Conservation (phyloP, 2,888 invertebrate species). For the Pristionchus exspectatus region DNA sequence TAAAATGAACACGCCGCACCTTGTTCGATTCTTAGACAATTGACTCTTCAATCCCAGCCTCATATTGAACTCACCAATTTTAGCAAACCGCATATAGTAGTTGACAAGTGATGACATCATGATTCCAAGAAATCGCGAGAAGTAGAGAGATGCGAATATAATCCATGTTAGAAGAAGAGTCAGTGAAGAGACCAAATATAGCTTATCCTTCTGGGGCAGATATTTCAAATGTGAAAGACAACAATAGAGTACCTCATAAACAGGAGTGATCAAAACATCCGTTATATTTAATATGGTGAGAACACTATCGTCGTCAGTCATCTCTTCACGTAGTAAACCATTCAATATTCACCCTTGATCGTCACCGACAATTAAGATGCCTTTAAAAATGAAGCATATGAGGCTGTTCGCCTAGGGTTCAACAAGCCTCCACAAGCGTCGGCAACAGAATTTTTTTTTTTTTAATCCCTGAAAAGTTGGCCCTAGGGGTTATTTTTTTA, state of each 20-base stretch:
- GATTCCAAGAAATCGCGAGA: slow-evolving; percentile 68
- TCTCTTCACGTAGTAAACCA: not conserved
- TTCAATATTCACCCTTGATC: not conserved
- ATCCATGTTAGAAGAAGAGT: slow-evolving; percentile 69
- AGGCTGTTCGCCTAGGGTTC: too few relatives aligned
- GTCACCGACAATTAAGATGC: not conserved
- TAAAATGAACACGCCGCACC: too few relatives aligned
- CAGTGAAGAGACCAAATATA: slow-evolving; percentile 62
- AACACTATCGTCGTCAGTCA: not conserved
- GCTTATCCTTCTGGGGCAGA: slow-evolving; percentile 53
- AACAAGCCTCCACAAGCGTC: too few relatives aligned
- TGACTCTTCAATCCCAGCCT: not conserved
- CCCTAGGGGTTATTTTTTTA: too few relatives aligned
- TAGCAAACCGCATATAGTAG: slow-evolving; percentile 60
- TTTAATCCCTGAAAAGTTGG: too few relatives aligned
- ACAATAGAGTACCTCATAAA: not conserved
- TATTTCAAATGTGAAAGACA: not conserved
- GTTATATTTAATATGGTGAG: not conserved
- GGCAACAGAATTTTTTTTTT: too few relatives aligned
- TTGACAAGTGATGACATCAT: slow-evolving; percentile 69
- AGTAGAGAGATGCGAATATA: slow-evolving; percentile 70
- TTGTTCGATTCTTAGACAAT: not conserved
- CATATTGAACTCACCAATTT: slow-evolving; percentile 54
- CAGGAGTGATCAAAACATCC: not conserved
- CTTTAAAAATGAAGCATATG: too few relatives aligned